A percentile compares a stretch with the other conserved stretches of the same genome.
Evolutionary conservation across 2,797 vertebrate genomes (phyloP).

Genomic region (Sebastiscus tertius): DNA sequence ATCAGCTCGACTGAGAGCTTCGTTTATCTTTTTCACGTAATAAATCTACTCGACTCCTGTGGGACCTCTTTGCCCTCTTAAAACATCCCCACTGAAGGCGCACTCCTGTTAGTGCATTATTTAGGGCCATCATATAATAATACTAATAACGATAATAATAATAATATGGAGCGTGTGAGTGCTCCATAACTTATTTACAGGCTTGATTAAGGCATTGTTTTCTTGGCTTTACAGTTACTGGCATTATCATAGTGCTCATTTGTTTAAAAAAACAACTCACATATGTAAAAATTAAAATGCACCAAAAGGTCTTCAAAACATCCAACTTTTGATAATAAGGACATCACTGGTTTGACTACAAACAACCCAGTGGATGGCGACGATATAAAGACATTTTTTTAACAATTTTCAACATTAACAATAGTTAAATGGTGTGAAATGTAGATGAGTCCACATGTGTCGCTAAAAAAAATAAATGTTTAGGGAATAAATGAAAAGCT

Average conservation of each 20-base stretch:
- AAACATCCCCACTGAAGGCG: constrained; percentile 66
- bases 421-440: background rate
- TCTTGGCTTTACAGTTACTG: background rate
- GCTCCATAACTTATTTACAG: background rate
- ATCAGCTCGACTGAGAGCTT: constrained; percentile 94
- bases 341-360: background rate
- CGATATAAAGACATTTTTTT: constrained; percentile 1
- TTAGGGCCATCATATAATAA: constrained; percentile 14
- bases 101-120: constrained; percentile 36
- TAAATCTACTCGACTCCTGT: constrained; percentile 86
- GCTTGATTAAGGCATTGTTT: background rate
- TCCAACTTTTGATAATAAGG: background rate
- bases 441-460: background rate
- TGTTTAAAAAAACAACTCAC: background rate
- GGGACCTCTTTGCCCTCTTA: constrained; percentile 77
- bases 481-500: constrained; percentile 15
- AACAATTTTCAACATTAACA: too few species aligned
- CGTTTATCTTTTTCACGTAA: constrained; percentile 94
- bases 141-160: constrained; percentile 30
- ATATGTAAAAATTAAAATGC: background rate
- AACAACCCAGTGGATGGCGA: constrained; percentile 3
- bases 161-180: background rate
- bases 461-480: background rate
- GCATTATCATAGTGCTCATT: background rate
- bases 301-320: background rate